Base-by-base conservation (phyloP, 1,140 invertebrate species). In the Bicyclus anynana region DNA sequence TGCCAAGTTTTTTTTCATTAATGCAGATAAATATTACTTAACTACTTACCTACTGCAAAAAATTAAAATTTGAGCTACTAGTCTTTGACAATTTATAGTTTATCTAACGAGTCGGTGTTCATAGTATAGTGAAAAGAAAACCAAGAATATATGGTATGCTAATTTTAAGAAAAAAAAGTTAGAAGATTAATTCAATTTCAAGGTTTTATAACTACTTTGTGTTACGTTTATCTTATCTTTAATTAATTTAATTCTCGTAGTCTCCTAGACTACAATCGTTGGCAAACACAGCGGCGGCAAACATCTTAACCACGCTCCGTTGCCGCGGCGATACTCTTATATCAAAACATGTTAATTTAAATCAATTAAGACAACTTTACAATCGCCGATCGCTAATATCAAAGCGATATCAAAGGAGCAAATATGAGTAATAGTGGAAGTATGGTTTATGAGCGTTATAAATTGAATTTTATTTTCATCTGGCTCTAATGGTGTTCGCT, bases 281-380 rank as follows among this genome's bases (percentile, higher is more conserved):
- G 84, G 80, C 81, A 83, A 44, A 71, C 62, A 69, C 50, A 63
- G 50, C 53, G 59, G 59, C 69, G 59, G 69, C 65, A 69, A 74
- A 81, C 76, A 73, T 79, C 75, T 80, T 74, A 74, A 76, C 67
- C 68, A 61, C 59, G 59, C 65, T 46, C 35, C 38, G 46, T 33
- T 53, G 35, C 53, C 57, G 47, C 60, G n/a, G 60, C 68, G 54
- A 63, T 40, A 70, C 44, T 54, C 46, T 59, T 60, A 63, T 60
- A 69, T 61, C 56, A 74, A 73, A 67, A 78, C 71, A 76, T 76
- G 72, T 71, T 79, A 74, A 79, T 79, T 79, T 72, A 68, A 78
- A 76, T 72, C 67, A 64, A 67, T 67, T 67, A 67, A 63, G 61
- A 63, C 65, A 59, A 49, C 47, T 63, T 67, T 67, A 67, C 65